Base-by-base conservation (phyloP, 2,888 invertebrate species). In the Frankliniella fusca region DNA sequence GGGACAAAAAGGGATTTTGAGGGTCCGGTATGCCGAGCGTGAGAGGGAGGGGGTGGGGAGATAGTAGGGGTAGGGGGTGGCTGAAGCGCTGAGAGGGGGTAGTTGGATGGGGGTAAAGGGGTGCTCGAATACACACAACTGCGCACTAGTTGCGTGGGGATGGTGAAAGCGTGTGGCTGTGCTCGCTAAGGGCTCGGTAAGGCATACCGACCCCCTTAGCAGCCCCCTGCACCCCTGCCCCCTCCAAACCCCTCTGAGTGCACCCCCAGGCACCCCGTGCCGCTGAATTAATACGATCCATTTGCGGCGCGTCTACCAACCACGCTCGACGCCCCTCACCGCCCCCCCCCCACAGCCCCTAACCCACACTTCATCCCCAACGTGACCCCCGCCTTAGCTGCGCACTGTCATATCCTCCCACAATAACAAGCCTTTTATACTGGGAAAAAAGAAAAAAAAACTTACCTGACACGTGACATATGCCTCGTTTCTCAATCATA, bases 1-100 rank as follows among this genome's bases (percentile, higher is more conserved):
- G 70, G 70, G 70, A 27, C 70, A 76, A 76, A 76, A 23, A 23
- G 70, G 70, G 70, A 76, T 76, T 76, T 76, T 76, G 70, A 76
- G 70, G 70, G 70, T 76, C 70, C 23, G 70, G 23, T 76, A 76
- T 76, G 70, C 70, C 11, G 70, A 23, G 70, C 70, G 70, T 23
- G 70, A n/a, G 70, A 70, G 70, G 3, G 54, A 54, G 54, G 2
- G 18, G 8, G 54, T 11, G 20, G 61, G 20, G 61, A 0, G 18
- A 9, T 18, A 18, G 61, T 18, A 20, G 11, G 61, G 61, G 18
- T 15, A 18, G 61, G 0, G 15, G 15, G 61, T 15, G 15, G n/a
- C 11, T 11, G 61, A 54, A 20, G 20, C 15, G 20, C 7, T 18
- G 61, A 61, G 61, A 61, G 61, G n/a, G 11, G 15, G n/a, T 10